Percentiles rank a stretch among this genome's conserved stretches.
Evolutionary conservation across 2,888 invertebrate species (phyloP).

Genomic region (Drepanosiphum platanoidis): DNA sequence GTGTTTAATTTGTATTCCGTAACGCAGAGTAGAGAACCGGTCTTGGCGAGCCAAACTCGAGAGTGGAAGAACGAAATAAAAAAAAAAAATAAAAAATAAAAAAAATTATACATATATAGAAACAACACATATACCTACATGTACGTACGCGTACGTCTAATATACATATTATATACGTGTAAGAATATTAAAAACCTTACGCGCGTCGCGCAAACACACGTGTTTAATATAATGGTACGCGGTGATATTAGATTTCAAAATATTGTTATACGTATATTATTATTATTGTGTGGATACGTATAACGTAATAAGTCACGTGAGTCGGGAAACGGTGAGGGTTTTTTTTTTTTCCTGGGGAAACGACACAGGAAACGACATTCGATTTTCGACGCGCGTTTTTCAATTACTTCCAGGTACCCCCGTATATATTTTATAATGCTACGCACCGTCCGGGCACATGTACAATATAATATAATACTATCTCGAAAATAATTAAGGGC

Average conservation of each 20-base stretch:
- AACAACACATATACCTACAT: background rate
- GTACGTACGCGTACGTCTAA: background rate
- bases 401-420: no score
- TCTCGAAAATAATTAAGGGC: no score
- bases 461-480: no score
- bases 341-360: no score
- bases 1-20: conserved; percentile 53
- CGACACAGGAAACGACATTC: no score
- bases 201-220: background rate
- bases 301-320: no score
- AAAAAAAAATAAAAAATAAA: conserved; percentile 20
- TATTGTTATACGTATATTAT: background rate
- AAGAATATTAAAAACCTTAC: conserved; percentile 10
- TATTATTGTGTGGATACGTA: no score
- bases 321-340: no score
- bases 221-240: background rate
- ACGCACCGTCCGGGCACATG: no score
- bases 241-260: conserved; percentile 27
- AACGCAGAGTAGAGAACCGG: conserved; percentile 47
- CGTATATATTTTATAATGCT: no score
- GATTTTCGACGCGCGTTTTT: no score
- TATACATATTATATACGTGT: conserved; percentile 31
- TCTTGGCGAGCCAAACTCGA: conserved; percentile 45
- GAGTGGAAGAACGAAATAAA: conserved; percentile 5
- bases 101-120: conserved; percentile 12